Percentiles rank a stretch among this genome's conserved stretches.
Evolutionary conservation across 2,888 invertebrate species (phyloP).

Genomic region (Branchellion lobata): DNA sequence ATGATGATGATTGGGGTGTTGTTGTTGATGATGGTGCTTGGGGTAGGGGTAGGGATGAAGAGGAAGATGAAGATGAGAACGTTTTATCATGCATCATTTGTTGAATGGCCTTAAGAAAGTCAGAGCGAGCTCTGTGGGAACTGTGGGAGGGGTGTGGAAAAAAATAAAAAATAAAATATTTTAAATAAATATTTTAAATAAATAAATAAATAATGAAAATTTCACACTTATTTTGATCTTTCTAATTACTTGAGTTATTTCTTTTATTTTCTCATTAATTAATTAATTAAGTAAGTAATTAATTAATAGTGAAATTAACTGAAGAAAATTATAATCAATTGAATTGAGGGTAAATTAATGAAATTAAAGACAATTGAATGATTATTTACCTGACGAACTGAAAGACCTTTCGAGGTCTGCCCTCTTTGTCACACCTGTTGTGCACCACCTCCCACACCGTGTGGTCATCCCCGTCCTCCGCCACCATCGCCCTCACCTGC

Average conservation of each 20-base stretch:
- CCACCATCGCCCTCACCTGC: conserved; percentile 89
- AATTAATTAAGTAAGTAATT: background rate
- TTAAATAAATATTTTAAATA: background rate
- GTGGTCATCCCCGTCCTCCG: conserved; percentile 76
- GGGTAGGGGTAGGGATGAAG: background rate
- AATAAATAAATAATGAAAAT: too few species aligned
- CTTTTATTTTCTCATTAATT: too few species aligned
- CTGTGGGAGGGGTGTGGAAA: too few species aligned
- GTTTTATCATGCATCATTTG: conserved; percentile 91
- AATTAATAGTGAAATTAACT: background rate
- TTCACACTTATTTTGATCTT: too few species aligned
- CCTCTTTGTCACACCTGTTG: conserved; percentile 85
- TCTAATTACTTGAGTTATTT: too few species aligned
- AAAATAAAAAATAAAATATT: background rate
- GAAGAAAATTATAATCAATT: background rate
- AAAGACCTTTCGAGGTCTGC: conserved; percentile 92
- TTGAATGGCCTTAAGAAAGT: conserved; percentile 91
- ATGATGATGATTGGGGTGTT: conserved; percentile 5
- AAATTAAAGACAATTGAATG: too few species aligned
- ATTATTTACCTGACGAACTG: conserved; percentile 79
- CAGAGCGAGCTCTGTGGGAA: conserved; percentile 91
- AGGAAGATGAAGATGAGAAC: too few species aligned
- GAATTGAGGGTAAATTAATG: background rate
- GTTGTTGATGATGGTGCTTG: background rate
- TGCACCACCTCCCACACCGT: conserved; percentile 96